Evolutionary conservation across 2,797 vertebrate genomes (phyloP).

Genomic region (Sparidentex hasta): DNA sequence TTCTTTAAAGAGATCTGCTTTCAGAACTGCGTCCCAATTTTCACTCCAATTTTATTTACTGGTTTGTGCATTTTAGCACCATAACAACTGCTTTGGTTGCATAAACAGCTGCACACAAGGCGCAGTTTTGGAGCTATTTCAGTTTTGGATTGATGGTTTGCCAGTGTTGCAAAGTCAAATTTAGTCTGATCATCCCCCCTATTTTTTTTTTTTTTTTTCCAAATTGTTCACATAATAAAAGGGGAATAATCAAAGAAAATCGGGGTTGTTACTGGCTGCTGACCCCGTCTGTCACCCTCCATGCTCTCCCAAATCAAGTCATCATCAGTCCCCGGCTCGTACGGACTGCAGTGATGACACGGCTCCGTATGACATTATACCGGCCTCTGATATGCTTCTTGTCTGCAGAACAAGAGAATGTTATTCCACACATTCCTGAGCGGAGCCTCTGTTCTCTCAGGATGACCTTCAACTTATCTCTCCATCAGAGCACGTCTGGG

Average conservation of each 20-base stretch:
- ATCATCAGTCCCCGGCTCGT: conserved; percentile 36
- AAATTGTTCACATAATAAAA: conserved; percentile 35
- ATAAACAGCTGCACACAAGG: conserved; percentile 57
- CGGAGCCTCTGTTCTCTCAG: conserved; percentile 82
- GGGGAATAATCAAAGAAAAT: conserved; percentile 40
- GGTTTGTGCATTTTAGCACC: conserved; percentile 24
- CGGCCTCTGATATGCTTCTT: conserved; percentile 74
- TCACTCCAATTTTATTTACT: conserved; percentile 44
- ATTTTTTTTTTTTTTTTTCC: conserved; percentile 6
- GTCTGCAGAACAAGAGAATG: conserved; percentile 77
- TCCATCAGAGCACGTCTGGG: conserved; percentile 83
- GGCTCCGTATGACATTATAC: conserved; percentile 64
- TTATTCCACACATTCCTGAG: conserved; percentile 85
- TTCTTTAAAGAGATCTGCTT: conserved; percentile 43
- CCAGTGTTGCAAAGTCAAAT: conserved; percentile 19
- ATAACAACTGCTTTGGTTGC: conserved; percentile 37
- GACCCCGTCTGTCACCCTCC: conserved; percentile 36
- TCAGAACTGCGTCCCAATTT: conserved; percentile 55
- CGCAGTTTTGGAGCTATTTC: conserved; percentile 12
- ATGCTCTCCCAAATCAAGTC: conserved; percentile 46
- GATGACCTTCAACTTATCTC: conserved; percentile 88
- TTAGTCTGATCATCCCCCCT: conserved; percentile 9
- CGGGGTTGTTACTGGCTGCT: conserved; percentile 23
- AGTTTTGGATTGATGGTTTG: conserved; percentile 38
- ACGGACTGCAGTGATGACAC: conserved; percentile 67